A percentile compares a stretch with the other conserved stretches of the same genome.
These are phyloP conservation scores for Fulmarus glacialis DNA, from an alignment of 2,113 vertebrate genomes.

Conservation along the genomic window DNA sequence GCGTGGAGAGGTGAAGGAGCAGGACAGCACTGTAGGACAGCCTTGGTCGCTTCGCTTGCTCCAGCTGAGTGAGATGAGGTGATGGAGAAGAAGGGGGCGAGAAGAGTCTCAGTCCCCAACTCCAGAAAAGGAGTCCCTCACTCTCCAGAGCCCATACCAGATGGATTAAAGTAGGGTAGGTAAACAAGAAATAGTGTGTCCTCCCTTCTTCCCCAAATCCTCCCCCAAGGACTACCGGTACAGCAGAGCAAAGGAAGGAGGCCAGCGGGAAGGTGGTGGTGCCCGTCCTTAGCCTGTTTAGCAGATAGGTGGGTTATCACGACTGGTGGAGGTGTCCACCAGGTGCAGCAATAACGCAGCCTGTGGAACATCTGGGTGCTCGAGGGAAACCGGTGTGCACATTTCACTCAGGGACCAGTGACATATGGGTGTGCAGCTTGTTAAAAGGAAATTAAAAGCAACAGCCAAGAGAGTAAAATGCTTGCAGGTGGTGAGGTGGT, in stretches of 20 bases:
- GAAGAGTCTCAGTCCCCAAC: not conserved
- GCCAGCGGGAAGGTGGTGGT: not conserved
- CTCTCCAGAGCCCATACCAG: not conserved
- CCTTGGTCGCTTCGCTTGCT: rapidly evolving
- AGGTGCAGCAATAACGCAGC: not conserved
- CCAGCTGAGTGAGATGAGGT: not conserved
- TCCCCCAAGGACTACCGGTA: not conserved
- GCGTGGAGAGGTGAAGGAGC: not conserved
- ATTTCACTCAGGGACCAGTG: not conserved
- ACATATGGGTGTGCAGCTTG: not conserved
- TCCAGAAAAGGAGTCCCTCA: not conserved
- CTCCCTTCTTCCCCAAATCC: not conserved
- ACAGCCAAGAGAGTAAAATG: not conserved
- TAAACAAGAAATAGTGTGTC: not conserved
- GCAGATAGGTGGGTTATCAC: not conserved
- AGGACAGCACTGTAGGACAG: not conserved
- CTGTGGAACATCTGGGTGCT: not conserved
- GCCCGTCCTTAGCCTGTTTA: not conserved
- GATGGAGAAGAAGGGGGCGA: not conserved
- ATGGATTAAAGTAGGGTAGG: not conserved
- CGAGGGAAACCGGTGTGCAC: not conserved
- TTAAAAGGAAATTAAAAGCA: not conserved
- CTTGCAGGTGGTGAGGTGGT: not conserved
- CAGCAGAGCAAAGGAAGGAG: not conserved
- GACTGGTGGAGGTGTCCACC: not conserved